Conservation (phyloP, 1,140 invertebrate species). For the Platyscapa corneri region DNA sequence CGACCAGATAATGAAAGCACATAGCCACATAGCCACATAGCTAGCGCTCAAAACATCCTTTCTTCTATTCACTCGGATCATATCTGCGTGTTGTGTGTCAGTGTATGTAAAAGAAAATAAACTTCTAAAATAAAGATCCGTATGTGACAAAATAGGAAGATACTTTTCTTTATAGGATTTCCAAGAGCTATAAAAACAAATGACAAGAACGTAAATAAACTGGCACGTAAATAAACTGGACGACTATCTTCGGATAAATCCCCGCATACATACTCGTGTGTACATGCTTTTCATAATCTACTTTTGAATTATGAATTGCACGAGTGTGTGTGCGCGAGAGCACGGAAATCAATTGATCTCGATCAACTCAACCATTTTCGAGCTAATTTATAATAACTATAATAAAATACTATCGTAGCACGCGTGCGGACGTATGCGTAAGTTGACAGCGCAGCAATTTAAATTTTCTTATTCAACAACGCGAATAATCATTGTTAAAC, state of each 20-base stretch:
- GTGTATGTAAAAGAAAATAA: background rate
- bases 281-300: too few relatives aligned
- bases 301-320: too few relatives aligned
- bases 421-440: too few relatives aligned
- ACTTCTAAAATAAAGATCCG: background rate
- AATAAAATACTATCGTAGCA: too few relatives aligned
- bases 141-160: constrained; percentile 17
- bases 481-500: constrained; percentile 5
- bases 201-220: constrained; percentile 58
- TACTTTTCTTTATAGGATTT: constrained; percentile 61
- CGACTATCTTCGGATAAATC: background rate
- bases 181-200: constrained; percentile 55
- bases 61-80: background rate
- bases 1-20: background rate
- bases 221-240: constrained; percentile 56
- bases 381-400: too few relatives aligned
- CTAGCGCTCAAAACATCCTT: constrained; percentile 34
- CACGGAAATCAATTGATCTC: too few relatives aligned
- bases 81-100: constrained; percentile 1
- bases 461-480: background rate
- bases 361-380: too few relatives aligned
- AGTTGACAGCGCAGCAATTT: background rate
- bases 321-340: too few relatives aligned
- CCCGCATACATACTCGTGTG: too few relatives aligned
- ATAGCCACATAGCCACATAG: too few relatives aligned